phyloP scores from a whole-genome alignment of 2,797 vertebrate genomes.

The Tangara arthus region DNA sequence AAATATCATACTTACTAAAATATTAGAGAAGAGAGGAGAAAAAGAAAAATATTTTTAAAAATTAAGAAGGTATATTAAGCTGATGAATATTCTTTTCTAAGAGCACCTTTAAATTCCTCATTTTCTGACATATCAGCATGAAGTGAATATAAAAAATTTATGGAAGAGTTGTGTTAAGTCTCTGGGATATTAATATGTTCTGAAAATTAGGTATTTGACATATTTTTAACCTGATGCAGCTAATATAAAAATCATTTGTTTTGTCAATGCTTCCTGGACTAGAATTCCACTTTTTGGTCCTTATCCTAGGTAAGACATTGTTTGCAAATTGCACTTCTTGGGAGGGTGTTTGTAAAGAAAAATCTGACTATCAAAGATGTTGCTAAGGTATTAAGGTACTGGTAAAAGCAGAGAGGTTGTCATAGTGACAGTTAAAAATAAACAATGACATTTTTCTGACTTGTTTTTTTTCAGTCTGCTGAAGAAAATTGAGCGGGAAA shows the following conservation, averaged over 20 bases:
- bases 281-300: slow-evolving; percentile 99
- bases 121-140: neutral
- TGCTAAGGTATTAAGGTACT: slow-evolving; percentile 74
- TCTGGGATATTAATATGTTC: slow-evolving; percentile 35
- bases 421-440: slow-evolving; percentile 79
- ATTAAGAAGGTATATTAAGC: slow-evolving; percentile 1
- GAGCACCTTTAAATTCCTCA: neutral
- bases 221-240: slow-evolving; percentile 66
- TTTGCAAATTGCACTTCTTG: slow-evolving; percentile 78
- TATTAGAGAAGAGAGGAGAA: slow-evolving; percentile 48
- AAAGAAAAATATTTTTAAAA: slow-evolving; percentile 40
- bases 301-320: slow-evolving; percentile 98
- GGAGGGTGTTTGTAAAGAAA: slow-evolving; percentile 52
- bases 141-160: neutral
- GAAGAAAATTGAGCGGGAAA: slow-evolving; percentile 99
- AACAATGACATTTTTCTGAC: slow-evolving; percentile 67
- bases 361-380: slow-evolving; percentile 55
- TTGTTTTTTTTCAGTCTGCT: slow-evolving; percentile 83
- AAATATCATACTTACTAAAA: slow-evolving; percentile 40
- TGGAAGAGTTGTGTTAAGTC: slow-evolving; percentile 26
- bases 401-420: slow-evolving; percentile 75
- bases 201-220: slow-evolving; percentile 62
- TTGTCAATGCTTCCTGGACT: slow-evolving; percentile 99
- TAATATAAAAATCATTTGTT: slow-evolving; percentile 94
- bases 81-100: slow-evolving; percentile 18